Conservation (phyloP, 2,113 vertebrate genomes). For the Lycocorax pyrrhopterus region DNA sequence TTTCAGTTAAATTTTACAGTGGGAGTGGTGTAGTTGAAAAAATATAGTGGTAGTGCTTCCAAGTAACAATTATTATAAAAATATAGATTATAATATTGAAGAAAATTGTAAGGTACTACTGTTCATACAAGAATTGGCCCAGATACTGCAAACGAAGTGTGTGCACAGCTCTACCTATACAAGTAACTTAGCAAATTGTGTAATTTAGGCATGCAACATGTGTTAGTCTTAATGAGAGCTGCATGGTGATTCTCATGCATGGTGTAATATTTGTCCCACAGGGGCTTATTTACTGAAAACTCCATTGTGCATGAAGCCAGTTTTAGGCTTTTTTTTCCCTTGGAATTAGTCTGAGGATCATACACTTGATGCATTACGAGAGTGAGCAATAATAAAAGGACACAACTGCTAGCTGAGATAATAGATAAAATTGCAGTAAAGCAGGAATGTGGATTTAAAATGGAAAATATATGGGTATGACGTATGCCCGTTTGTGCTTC, state of each 20-base stretch:
- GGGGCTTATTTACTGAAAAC: slow-evolving; percentile 39
- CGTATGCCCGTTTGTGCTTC: slow-evolving; percentile 15
- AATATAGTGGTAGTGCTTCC: neutral
- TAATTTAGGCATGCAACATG: slow-evolving; percentile 14
- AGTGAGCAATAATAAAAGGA: neutral
- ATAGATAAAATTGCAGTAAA: slow-evolving; percentile 39
- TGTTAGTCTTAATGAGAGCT: slow-evolving; percentile 39
- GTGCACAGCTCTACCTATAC: neutral
- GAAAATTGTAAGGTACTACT: neutral
- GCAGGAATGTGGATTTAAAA: slow-evolving; percentile 18
- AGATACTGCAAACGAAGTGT: neutral
- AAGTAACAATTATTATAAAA: neutral
- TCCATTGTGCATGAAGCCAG: slow-evolving; percentile 17
- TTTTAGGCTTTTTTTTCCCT: neutral
- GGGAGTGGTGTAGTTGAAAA: neutral
- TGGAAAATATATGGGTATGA: slow-evolving; percentile 4
- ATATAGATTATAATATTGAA: neutral
- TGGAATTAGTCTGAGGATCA: slow-evolving; percentile 27
- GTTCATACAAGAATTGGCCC: neutral
- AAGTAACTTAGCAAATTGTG: neutral
- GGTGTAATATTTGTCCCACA: slow-evolving; percentile 19
- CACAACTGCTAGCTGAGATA: slow-evolving; percentile 23
- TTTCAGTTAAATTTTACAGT: neutral
- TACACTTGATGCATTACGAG: neutral
- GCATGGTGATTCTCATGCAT: neutral